Percentiles rank a stretch among this genome's conserved stretches.
Evolutionary conservation across 2,113 vertebrate species (phyloP).

Genomic region (Thermophis baileyi): DNA sequence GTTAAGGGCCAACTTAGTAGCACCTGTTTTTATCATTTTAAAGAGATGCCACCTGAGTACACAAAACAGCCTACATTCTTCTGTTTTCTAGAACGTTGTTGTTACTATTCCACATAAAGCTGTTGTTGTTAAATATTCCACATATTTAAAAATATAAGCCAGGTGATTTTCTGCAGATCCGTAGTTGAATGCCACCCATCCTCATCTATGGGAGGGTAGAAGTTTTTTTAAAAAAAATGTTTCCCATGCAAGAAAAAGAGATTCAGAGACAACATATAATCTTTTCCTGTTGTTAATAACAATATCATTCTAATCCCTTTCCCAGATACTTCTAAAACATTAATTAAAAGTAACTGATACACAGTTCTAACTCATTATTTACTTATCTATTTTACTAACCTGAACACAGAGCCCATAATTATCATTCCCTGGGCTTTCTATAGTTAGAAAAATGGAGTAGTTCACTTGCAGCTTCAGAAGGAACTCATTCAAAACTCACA

Average conservation of each 20-base stretch:
- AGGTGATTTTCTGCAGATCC: not conserved
- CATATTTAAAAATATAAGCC: not conserved
- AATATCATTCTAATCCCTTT: not conserved
- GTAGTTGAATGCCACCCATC: not conserved
- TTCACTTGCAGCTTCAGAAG: not conserved
- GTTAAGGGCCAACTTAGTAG: not conserved
- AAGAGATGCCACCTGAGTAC: not conserved
- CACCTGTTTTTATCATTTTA: not conserved
- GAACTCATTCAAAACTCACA: not conserved
- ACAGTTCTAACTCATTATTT: not conserved
- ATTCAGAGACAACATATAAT: not conserved
- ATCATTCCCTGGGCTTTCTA: not conserved
- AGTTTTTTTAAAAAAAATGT: not conserved
- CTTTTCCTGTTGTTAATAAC: slow-evolving; percentile 3
- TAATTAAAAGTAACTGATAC: slow-evolving; percentile 4
- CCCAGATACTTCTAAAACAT: not conserved
- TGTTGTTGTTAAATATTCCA: not conserved
- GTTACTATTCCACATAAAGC: not conserved
- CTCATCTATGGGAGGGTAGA: not conserved
- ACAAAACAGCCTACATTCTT: not conserved
- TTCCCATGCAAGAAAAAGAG: not conserved
- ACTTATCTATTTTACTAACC: not conserved
- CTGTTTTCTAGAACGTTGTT: not conserved
- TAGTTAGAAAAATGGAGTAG: not conserved
- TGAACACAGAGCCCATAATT: not conserved